Conservation (phyloP, 2,113 vertebrate species). For the Malaclemys terrapin region DNA sequence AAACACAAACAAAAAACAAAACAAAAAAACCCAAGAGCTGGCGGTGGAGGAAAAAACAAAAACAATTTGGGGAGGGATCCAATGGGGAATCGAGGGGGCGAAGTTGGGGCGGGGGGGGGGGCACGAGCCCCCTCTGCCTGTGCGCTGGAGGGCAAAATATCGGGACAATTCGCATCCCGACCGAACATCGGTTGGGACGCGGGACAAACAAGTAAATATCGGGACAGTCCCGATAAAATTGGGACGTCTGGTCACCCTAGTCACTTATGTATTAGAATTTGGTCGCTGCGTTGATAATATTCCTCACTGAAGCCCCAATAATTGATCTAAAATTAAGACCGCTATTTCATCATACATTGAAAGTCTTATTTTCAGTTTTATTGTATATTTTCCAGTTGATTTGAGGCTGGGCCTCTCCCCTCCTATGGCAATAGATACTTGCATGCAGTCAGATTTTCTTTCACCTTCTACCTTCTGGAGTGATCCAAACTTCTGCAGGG, state of each 20-base stretch:
- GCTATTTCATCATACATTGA: background rate
- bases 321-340: background rate
- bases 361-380: background rate
- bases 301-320: background rate
- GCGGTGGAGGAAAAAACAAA: too few relatives aligned
- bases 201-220: too few relatives aligned
- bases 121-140: too few relatives aligned
- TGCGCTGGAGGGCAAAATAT: too few relatives aligned
- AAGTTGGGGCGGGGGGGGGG: too few relatives aligned
- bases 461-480: background rate
- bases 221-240: too few relatives aligned
- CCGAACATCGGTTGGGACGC: too few relatives aligned
- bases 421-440: background rate
- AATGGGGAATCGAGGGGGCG: too few relatives aligned
- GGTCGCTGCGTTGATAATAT: background rate
- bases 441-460: background rate
- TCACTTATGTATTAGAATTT: background rate
- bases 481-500: fast-evolving
- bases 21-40: too few relatives aligned
- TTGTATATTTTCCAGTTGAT: background rate
- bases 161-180: too few relatives aligned
- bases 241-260: background rate
- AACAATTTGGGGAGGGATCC: too few relatives aligned
- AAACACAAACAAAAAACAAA: too few relatives aligned
- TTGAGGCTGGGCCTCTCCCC: background rate